Evolutionary conservation across 2,888 invertebrate species (phyloP).

Genomic region (Stenichneumon culpator): DNA sequence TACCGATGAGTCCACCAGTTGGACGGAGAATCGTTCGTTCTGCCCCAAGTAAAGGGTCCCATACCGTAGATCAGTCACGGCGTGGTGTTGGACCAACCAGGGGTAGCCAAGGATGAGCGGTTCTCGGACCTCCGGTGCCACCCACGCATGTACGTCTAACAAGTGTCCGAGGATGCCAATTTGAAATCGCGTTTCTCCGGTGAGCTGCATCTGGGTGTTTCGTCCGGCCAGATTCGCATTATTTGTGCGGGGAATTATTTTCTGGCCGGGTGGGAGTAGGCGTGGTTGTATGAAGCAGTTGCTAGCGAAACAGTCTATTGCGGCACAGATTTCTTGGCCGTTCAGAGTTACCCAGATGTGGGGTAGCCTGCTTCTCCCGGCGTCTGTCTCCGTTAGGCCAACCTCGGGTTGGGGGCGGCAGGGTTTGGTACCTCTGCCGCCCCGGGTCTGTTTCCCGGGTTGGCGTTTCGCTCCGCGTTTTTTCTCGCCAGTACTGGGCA

Average conservation of each 20-base stretch:
- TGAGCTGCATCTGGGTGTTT: background rate
- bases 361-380: background rate
- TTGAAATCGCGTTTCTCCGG: background rate
- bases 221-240: constrained; percentile 28
- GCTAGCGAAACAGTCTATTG: constrained; percentile 51
- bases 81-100: constrained; percentile 44
- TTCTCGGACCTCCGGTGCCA: background rate
- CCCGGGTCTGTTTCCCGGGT: background rate
- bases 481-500: too few species aligned
- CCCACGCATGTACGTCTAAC: background rate
- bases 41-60: constrained; percentile 17
- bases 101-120: constrained; percentile 51
- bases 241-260: background rate
- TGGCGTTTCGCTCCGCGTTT: background rate
- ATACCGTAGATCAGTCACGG: constrained; percentile 29
- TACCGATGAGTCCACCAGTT: background rate
- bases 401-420: background rate
- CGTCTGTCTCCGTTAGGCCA: background rate
- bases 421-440: constrained; percentile 16
- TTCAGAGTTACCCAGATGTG: constrained; percentile 4
- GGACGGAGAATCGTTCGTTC: background rate
- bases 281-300: constrained; percentile 55
- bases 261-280: too few species aligned
- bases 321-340: background rate
- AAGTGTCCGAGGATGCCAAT: constrained; percentile 27